Evolutionary conservation across 2,797 vertebrate species (phyloP), one percentile per base, ranked within the genome.

Genomic region (Brachyalestes nurse): DNA sequence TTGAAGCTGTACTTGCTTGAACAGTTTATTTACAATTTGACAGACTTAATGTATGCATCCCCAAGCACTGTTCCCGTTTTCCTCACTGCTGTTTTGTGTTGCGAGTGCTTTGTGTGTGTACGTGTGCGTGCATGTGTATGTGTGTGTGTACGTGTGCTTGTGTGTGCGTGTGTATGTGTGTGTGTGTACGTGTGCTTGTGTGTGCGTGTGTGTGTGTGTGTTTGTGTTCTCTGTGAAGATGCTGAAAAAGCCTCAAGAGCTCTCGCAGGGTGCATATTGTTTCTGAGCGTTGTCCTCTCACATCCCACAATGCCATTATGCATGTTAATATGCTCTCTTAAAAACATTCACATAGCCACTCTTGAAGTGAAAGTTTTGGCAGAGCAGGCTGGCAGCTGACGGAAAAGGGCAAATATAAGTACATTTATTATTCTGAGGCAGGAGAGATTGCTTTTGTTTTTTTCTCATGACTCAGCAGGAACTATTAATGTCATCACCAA

Each of bases 231-330:
- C 60, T 67, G 47, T 65, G 60, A 72, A 77, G 67, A 65, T 66
- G 17, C 21, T 72, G 65, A 73, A 72, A 82, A 67, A 38, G 53
- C 61, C 61, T 82, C 69, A 34, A 67, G 51, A 67, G 75, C 81
- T 53, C 70, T 77, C 17, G 45, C 34, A 67, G 47, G 25, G 61
- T 75, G 38, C 38, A 57, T 17, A 45, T 66, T 58, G 49, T 47
- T 28, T 57, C 51, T 57, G 60, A 73, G 42, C 38, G 28, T 28
- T 42, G 25, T 25, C 8, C n/a, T 75, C 40, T 58, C 65, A 62
- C 42, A 69, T 12, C 40, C 53, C 53, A 19, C n/a, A 16, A 67
- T 40, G 49, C 17, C 51, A 67, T 42, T 67, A 77, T 77, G 51
- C 28, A 67, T 67, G 16, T 67, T 77, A 77, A 77, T 67, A 67